These are phyloP conservation scores for Sarcophaga peregrina DNA, from an alignment of 1,140 invertebrate genomes.

Conservation along the genomic window DNA sequence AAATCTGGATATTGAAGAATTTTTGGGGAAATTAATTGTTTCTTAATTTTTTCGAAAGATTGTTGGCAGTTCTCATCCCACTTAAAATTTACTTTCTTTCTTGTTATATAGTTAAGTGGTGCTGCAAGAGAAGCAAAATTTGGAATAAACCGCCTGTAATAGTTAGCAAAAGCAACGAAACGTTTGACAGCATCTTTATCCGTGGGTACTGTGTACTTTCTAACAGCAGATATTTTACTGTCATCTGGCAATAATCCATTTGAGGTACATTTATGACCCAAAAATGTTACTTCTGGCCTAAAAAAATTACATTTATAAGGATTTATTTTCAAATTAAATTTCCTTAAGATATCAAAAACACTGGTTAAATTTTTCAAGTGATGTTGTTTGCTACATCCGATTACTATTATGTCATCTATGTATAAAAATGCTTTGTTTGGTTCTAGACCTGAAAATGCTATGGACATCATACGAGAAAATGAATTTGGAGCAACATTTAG, in stretches of 20 bases:
- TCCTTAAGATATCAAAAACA: constrained; percentile 31
- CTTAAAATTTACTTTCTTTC: neutral
- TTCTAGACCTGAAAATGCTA: constrained; percentile 28
- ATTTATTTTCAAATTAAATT: constrained; percentile 29
- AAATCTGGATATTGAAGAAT: constrained; percentile 32
- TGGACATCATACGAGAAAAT: constrained; percentile 35
- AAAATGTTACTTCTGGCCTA: constrained; percentile 49
- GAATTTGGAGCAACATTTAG: constrained; percentile 33
- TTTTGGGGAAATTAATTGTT: too few relatives aligned
- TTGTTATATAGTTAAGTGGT: too few relatives aligned
- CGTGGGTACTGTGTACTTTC: constrained; percentile 48
- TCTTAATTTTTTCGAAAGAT: constrained; percentile 11
- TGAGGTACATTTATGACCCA: constrained; percentile 47
- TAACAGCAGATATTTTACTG: constrained; percentile 48
- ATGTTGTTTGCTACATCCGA: constrained; percentile 24
- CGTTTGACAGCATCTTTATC: constrained; percentile 48
- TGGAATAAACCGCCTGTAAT: constrained; percentile 35
- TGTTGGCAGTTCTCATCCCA: constrained; percentile 16
- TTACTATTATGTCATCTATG: constrained; percentile 36
- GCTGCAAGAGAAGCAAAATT: constrained; percentile 17
- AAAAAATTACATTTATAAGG: constrained; percentile 30
- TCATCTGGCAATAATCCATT: constrained; percentile 22
- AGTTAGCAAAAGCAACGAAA: constrained; percentile 42
- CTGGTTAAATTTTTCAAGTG: constrained; percentile 35
- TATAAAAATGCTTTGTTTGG: constrained; percentile 49